Percentiles rank a stretch among this genome's conserved stretches.
Conservation (phyloP, 1,140 invertebrate genomes). For the Ips typographus region DNA sequence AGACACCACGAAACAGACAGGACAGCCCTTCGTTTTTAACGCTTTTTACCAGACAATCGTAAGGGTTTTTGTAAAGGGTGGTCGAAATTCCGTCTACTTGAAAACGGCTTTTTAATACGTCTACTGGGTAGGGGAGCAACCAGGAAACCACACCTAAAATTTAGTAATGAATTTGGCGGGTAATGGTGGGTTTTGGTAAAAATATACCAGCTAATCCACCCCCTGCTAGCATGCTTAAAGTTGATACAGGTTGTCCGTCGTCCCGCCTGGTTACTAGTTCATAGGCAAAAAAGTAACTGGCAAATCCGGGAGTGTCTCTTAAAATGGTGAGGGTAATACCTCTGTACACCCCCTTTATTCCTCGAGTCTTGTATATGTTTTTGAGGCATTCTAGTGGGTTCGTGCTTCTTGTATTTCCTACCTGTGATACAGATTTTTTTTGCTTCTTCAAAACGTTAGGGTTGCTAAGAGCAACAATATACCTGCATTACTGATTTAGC, state of each 20-base stretch:
- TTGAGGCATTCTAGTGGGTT: slow-evolving; percentile 66
- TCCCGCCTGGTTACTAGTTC: slow-evolving; percentile 64
- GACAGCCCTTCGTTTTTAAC: slow-evolving; percentile 66
- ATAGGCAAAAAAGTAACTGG: slow-evolving; percentile 72
- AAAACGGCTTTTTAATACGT: slow-evolving; percentile 86
- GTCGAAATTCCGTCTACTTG: slow-evolving; percentile 70
- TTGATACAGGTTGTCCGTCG: slow-evolving; percentile 54
- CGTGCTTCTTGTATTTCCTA: slow-evolving; percentile 46
- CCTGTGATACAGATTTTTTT: slow-evolving; percentile 19
- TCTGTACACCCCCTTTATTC: slow-evolving; percentile 68
- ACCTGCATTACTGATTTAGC: slow-evolving; percentile 83
- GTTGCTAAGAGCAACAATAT: not conserved
- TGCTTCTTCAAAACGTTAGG: not conserved
- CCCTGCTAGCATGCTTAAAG: slow-evolving; percentile 66
- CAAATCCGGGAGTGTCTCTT: slow-evolving; percentile 74
- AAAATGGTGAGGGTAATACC: slow-evolving; percentile 74
- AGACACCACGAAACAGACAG: slow-evolving; percentile 71
- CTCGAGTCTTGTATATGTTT: slow-evolving; percentile 65
- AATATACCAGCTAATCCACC: slow-evolving; percentile 68
- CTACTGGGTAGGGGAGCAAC: slow-evolving; percentile 83
- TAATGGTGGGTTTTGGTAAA: not conserved
- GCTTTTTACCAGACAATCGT: slow-evolving; percentile 73
- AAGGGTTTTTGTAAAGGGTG: slow-evolving; percentile 63
- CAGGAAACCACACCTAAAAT: slow-evolving; percentile 71
- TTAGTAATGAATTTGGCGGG: not conserved